Evolutionary conservation across 2,113 vertebrate species (phyloP).

Genomic region (Lonchura striata): DNA sequence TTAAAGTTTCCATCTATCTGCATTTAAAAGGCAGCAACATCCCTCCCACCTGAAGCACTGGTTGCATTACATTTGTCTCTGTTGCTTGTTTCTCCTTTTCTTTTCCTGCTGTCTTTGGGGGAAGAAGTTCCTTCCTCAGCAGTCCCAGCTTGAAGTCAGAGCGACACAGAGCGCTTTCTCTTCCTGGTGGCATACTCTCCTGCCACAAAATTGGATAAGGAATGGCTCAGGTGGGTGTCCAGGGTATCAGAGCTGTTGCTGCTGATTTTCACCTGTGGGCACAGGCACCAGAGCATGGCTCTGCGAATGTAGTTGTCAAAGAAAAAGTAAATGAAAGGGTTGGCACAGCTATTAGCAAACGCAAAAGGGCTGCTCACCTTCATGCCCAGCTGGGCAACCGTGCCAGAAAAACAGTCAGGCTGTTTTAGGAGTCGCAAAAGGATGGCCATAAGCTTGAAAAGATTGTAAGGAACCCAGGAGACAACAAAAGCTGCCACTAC

Average conservation of each 20-base stretch:
- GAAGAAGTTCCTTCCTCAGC: neutral
- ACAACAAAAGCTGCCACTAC: conserved; percentile 74
- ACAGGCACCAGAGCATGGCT: conserved; percentile 54
- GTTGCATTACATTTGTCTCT: neutral
- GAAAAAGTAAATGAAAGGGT: conserved; percentile 77
- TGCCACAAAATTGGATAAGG: conserved; percentile 44
- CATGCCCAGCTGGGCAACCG: conserved; percentile 53
- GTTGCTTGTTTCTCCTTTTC: neutral
- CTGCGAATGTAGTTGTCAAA: conserved; percentile 73
- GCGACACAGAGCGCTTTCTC: conserved; percentile 67
- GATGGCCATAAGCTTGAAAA: conserved; percentile 70
- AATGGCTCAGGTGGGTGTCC: conserved; percentile 65
- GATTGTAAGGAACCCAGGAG: conserved; percentile 79
- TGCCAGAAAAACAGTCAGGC: neutral
- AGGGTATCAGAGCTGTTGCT: conserved; percentile 58
- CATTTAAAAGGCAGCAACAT: neutral
- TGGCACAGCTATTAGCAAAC: conserved; percentile 79
- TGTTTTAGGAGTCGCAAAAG: conserved; percentile 41
- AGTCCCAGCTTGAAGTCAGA: conserved; percentile 20
- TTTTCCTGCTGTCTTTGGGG: neutral
- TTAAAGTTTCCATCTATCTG: neutral
- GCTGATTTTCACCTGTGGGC: conserved; percentile 48
- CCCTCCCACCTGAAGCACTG: neutral
- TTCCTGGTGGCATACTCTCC: conserved; percentile 42
- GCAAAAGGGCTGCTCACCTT: conserved; percentile 73